phyloP scores from a whole-genome alignment of 2,797 vertebrate genomes.

The Gambelia wislizenii region DNA sequence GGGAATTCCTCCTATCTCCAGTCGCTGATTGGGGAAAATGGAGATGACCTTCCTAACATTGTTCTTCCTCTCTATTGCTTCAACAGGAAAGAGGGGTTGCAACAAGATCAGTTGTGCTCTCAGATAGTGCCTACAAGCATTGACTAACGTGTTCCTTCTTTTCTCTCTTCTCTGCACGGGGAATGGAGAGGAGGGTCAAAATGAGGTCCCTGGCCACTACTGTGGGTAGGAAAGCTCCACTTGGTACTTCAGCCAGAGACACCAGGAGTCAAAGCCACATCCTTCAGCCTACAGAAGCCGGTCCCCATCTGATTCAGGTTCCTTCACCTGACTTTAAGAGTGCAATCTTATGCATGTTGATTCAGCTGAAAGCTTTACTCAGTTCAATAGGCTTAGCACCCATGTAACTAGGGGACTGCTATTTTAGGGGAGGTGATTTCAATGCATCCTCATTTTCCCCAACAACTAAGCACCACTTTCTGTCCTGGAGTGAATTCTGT shows the following conservation, averaged over 20 bases:
- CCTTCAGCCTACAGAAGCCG: neutral
- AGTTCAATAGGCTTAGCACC: neutral
- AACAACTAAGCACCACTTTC: neutral
- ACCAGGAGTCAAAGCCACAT: neutral
- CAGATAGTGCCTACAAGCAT: neutral
- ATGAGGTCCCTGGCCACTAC: neutral
- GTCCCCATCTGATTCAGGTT: neutral
- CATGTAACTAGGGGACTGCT: neutral
- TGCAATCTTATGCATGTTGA: neutral
- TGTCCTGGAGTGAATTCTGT: neutral
- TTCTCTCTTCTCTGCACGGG: neutral
- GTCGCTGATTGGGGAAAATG: neutral
- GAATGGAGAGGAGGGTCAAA: neutral
- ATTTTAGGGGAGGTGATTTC: neutral
- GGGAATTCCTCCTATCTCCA: neutral
- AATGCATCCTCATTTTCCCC: neutral
- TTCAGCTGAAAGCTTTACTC: too few species aligned
- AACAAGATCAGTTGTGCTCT: neutral
- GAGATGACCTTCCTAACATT: neutral
- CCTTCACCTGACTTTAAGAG: neutral
- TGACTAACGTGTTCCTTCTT: neutral
- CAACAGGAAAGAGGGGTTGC: neutral
- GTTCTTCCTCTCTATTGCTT: neutral
- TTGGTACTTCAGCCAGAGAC: neutral
- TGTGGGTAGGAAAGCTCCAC: neutral